These are phyloP conservation scores for Leptodactylus fuscus DNA, from an alignment of 2,113 vertebrate genomes.

Conservation along the genomic window DNA sequence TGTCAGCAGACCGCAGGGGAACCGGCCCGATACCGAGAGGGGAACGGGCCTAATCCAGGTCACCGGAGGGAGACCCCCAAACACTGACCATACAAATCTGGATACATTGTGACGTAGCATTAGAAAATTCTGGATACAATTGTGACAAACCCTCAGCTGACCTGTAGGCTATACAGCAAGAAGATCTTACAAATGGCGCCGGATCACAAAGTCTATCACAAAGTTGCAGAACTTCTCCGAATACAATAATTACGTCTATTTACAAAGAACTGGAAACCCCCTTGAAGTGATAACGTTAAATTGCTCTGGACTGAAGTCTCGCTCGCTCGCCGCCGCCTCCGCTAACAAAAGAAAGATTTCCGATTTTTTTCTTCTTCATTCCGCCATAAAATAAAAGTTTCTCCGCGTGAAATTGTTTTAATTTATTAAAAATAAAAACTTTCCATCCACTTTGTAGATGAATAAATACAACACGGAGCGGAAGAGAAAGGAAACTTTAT, in stretches of 20 bases:
- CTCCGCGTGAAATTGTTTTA: neutral
- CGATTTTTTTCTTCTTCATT: neutral
- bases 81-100: too few relatives aligned
- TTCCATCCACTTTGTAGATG: slow-evolving; percentile 7
- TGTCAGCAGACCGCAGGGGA: neutral
- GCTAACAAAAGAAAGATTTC: neutral
- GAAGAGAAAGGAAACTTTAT: slow-evolving; percentile 15
- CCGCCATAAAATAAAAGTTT: slow-evolving; percentile 8
- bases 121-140: too few relatives aligned
- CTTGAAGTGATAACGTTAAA: neutral
- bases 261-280: neutral
- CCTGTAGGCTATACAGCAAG: too few relatives aligned
- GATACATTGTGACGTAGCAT: too few relatives aligned
- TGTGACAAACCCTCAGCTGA: too few relatives aligned
- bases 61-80: neutral
- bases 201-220: too few relatives aligned
- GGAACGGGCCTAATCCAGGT: neutral
- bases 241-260: neutral
- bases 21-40: neutral
- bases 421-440: slow-evolving; percentile 22
- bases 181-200: too few relatives aligned
- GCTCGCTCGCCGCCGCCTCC: neutral
- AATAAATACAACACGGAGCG: neutral
- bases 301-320: neutral
- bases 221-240: neutral